Evolutionary conservation across 2,113 vertebrate genomes (phyloP).

Genomic region (Pardalotus punctatus): DNA sequence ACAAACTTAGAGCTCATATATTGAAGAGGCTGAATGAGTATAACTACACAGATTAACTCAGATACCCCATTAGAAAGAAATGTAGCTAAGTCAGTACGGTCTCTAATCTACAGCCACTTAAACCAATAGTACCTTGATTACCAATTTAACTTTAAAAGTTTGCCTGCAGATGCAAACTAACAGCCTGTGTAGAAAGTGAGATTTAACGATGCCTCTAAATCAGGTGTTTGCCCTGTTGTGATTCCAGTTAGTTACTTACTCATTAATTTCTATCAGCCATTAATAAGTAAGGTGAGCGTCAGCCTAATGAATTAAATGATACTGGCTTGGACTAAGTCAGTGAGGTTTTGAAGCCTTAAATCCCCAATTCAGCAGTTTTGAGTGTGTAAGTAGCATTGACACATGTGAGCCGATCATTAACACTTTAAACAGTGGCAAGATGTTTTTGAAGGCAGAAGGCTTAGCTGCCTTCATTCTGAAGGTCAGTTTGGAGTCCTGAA

Average conservation of each 20-base stretch:
- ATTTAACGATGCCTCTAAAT: slow-evolving; percentile 32
- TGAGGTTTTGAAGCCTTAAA: background rate
- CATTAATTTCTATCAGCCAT: slow-evolving; percentile 17
- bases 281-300: background rate
- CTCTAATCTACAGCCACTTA: slow-evolving; percentile 22
- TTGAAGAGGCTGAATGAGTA: background rate
- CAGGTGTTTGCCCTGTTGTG: background rate
- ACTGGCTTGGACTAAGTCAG: background rate
- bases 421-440: background rate
- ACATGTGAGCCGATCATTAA: background rate
- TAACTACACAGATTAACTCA: slow-evolving; percentile 3
- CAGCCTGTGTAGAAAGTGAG: background rate
- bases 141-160: slow-evolving; percentile 4
- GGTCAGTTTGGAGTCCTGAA: background rate
- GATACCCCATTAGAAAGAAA: slow-evolving; percentile 12
- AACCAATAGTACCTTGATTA: slow-evolving; percentile 14
- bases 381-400: background rate
- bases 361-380: background rate
- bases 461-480: background rate
- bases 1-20: background rate
- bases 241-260: slow-evolving; percentile 2
- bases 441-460: no score
- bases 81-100: background rate
- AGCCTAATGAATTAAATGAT: background rate
- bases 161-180: slow-evolving; percentile 30